Evolutionary conservation across 2,113 vertebrate species (phyloP).

Genomic region (Loxodonta africana): DNA sequence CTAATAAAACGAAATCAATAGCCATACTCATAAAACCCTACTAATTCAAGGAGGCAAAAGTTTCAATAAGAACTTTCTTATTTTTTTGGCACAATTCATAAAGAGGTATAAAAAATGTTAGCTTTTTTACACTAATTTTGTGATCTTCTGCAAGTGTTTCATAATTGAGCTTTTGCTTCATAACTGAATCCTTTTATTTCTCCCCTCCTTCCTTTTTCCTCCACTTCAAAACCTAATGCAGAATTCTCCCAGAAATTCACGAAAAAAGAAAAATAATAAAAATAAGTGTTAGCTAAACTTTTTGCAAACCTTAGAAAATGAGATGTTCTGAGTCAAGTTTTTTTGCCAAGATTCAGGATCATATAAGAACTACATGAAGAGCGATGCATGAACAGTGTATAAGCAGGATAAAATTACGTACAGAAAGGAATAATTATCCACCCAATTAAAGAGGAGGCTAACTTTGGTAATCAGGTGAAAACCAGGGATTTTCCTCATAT

Average conservation of each 20-base stretch:
- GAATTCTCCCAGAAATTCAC: constrained; percentile 52
- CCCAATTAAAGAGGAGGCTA: background rate
- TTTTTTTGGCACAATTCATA: background rate
- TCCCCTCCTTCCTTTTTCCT: background rate
- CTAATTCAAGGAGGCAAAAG: constrained; percentile 28
- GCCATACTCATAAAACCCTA: background rate
- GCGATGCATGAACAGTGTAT: background rate
- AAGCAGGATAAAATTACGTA: background rate
- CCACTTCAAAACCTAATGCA: constrained; percentile 42
- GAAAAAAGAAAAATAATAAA: constrained; percentile 58
- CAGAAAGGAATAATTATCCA: background rate
- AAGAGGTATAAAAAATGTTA: constrained; percentile 17
- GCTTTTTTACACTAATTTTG: background rate
- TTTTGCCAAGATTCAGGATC: constrained; percentile 43
- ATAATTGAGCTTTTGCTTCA: constrained; percentile 11
- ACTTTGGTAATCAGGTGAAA: background rate
- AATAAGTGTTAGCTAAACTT: constrained; percentile 68
- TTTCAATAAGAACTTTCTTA: background rate
- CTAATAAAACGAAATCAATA: constrained; percentile 39
- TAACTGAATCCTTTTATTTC: constrained; percentile 34
- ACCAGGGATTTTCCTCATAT: background rate
- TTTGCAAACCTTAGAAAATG: constrained; percentile 59
- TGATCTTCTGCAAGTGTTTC: constrained; percentile 18
- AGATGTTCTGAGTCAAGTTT: constrained; percentile 61
- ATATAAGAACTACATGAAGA: constrained; percentile 28